These are phyloP conservation scores for Raja brachyura DNA, from an alignment of 2,113 vertebrate species.

Conservation along the genomic window DNA sequence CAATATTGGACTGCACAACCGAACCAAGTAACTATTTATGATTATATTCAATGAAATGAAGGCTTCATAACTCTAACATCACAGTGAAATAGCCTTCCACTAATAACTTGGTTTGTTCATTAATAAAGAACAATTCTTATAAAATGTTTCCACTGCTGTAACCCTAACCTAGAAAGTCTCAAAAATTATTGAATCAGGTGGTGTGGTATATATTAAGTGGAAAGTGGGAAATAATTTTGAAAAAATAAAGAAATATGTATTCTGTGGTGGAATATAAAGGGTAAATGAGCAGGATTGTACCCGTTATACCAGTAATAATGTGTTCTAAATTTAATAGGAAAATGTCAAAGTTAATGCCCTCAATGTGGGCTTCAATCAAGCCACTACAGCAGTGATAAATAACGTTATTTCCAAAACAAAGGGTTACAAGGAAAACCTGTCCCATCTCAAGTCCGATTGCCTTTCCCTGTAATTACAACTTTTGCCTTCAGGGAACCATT, in stretches of 20 bases:
- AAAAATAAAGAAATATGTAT: not conserved
- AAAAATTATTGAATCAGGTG: not conserved
- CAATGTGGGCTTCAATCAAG: conserved; percentile 19
- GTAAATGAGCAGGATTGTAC: not conserved
- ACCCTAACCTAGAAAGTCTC: not conserved
- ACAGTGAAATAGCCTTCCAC: not conserved
- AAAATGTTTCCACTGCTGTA: not conserved
- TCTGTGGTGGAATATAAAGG: not conserved
- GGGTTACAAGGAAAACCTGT: conserved; percentile 41
- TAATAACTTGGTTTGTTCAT: not conserved
- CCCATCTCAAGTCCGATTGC: conserved; percentile 34
- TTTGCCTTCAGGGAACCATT: conserved; percentile 41
- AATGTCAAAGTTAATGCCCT: conserved; percentile 37
- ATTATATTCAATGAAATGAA: not conserved
- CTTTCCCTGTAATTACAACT: conserved; percentile 42
- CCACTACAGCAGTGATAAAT: conserved; percentile 40
- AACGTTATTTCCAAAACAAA: conserved; percentile 43
- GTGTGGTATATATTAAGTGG: not conserved
- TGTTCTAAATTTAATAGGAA: conserved; percentile 34
- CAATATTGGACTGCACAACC: not conserved
- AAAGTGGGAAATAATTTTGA: not conserved
- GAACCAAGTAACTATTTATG: not conserved
- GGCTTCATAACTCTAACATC: not conserved
- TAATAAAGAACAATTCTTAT: not conserved
- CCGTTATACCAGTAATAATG: not conserved